Evolutionary conservation across 1,140 invertebrate species (phyloP).

Genomic region (Ridgeia piscesae): DNA sequence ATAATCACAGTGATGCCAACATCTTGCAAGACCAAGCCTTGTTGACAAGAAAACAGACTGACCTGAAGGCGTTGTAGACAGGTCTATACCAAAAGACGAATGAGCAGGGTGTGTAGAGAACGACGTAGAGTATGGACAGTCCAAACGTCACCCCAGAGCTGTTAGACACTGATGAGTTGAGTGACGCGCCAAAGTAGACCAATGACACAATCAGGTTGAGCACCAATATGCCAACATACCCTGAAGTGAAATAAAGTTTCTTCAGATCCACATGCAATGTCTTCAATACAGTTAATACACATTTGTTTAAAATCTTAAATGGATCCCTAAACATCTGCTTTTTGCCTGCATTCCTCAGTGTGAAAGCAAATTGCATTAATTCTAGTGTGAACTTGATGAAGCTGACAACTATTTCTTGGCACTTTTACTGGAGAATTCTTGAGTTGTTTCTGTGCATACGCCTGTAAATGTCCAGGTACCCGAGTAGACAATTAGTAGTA

Average conservation of each 20-base stretch:
- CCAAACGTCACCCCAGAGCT: slow-evolving; percentile 78
- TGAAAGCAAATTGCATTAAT: too few relatives aligned
- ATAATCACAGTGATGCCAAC: too few relatives aligned
- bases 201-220: slow-evolving; percentile 39
- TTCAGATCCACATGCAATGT: background rate
- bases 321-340: too few relatives aligned
- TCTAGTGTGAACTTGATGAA: too few relatives aligned
- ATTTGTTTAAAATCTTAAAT: too few relatives aligned
- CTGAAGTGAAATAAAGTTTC: slow-evolving; percentile 21
- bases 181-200: slow-evolving; percentile 47
- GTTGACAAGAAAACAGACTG: slow-evolving; percentile 36
- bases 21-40: too few relatives aligned
- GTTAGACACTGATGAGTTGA: slow-evolving; percentile 41
- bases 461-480: too few relatives aligned
- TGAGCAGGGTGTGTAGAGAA: slow-evolving; percentile 93
- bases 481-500: too few relatives aligned
- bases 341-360: too few relatives aligned
- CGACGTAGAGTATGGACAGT: slow-evolving; percentile 83
- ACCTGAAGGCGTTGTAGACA: slow-evolving; percentile 84
- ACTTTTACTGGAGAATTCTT: too few relatives aligned
- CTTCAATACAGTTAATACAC: background rate
- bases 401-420: too few relatives aligned
- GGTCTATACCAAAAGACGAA: slow-evolving; percentile 96
- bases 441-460: too few relatives aligned
- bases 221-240: slow-evolving; percentile 30